Evolutionary conservation across 2,888 invertebrate genomes (phyloP).

Genomic region (Allacma fusca): DNA sequence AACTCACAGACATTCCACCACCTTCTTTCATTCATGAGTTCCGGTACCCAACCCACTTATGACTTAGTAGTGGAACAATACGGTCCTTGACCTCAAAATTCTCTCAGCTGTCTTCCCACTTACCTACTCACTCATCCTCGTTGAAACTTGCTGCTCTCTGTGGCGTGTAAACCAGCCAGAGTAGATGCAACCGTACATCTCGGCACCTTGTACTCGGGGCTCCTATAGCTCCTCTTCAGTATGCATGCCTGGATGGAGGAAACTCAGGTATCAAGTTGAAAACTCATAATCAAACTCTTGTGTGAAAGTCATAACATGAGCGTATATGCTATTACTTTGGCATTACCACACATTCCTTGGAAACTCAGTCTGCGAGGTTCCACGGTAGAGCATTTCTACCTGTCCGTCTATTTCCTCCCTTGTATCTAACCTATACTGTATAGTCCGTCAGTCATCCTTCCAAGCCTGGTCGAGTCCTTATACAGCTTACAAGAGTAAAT

Average conservation of each 20-base stretch:
- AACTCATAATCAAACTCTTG: neutral
- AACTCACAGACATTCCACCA: conserved; percentile 37
- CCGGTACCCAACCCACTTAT: conserved; percentile 58
- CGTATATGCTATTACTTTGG: neutral
- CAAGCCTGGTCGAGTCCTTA: no score
- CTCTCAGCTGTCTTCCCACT: conserved; percentile 43
- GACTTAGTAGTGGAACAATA: conserved; percentile 46
- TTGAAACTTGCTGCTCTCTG: conserved; percentile 5
- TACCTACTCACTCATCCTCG: conserved; percentile 25
- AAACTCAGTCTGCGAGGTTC: neutral
- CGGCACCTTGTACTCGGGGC: no score
- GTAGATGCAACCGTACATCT: no score
- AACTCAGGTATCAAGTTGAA: neutral
- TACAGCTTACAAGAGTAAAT: no score
- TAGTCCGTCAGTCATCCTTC: no score
- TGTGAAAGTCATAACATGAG: conserved; percentile 5
- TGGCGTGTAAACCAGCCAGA: conserved; percentile 16
- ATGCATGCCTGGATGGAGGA: neutral
- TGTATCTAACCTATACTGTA: no score
- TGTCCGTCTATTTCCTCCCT: no score
- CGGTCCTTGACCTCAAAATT: conserved; percentile 60
- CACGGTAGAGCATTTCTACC: no score
- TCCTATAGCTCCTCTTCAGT: no score
- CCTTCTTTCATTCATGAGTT: conserved; percentile 54
- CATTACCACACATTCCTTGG: conserved; percentile 11